phyloP scores from a whole-genome alignment of 2,888 invertebrate genomes.

The Drosophila sordidula region DNA sequence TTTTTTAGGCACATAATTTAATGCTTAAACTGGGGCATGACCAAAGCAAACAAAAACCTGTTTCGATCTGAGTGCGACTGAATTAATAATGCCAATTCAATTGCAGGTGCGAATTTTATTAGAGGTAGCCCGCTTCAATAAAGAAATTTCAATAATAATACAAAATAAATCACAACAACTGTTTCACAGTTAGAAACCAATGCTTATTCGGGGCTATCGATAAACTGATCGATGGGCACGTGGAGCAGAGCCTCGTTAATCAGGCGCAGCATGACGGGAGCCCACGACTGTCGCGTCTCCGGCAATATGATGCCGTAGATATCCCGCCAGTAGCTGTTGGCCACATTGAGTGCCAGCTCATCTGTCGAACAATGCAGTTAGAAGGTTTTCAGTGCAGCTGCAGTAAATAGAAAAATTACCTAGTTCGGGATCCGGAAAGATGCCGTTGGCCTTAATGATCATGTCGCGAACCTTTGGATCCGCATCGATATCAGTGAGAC shows the following conservation, averaged over 20 bases:
- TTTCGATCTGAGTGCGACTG: slow-evolving; percentile 19
- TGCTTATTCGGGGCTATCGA: slow-evolving; percentile 33
- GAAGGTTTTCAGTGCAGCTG: not conserved
- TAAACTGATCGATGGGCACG: slow-evolving; percentile 82
- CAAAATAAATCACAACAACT: slow-evolving; percentile 34
- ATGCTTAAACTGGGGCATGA: slow-evolving; percentile 64
- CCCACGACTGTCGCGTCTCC: slow-evolving; percentile 82
- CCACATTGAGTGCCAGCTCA: slow-evolving; percentile 84
- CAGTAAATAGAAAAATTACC: slow-evolving; percentile 87
- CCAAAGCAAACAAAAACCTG: slow-evolving; percentile 42
- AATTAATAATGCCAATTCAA: slow-evolving; percentile 24
- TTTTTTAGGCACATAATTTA: slow-evolving; percentile 34
- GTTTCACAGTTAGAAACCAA: not conserved
- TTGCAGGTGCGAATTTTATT: slow-evolving; percentile 19
- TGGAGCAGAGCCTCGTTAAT: slow-evolving; percentile 78
- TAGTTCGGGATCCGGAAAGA: slow-evolving; percentile 88
- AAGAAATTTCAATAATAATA: slow-evolving; percentile 21
- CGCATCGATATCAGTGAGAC: slow-evolving; percentile 87
- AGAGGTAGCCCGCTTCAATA: slow-evolving; percentile 23
- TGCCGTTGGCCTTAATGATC: slow-evolving; percentile 87
- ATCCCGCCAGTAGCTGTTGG: slow-evolving; percentile 87
- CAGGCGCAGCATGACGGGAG: slow-evolving; percentile 77
- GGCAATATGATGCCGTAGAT: slow-evolving; percentile 86
- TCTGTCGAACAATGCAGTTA: slow-evolving; percentile 56
- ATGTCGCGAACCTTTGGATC: slow-evolving; percentile 88